phyloP scores from a whole-genome alignment of 2,113 vertebrate species.

The Desmodus rotundus region DNA sequence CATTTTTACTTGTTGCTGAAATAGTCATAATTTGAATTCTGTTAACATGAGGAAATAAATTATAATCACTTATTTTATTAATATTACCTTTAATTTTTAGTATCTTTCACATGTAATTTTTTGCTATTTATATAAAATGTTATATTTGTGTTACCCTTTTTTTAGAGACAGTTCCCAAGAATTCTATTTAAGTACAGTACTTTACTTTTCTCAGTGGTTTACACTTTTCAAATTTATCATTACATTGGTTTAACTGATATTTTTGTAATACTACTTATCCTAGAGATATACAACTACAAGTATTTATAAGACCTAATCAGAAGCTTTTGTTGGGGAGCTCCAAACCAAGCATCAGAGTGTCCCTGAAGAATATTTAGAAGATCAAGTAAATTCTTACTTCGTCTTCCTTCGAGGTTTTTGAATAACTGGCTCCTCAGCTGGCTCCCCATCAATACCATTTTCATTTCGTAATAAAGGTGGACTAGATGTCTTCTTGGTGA shows the following conservation, averaged over 20 bases:
- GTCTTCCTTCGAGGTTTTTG: conserved; percentile 86
- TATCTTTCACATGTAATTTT: not conserved
- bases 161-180: not conserved
- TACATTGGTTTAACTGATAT: not conserved
- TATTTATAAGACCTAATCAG: not conserved
- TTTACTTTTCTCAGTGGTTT: not conserved
- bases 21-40: not conserved
- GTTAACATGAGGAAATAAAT: conserved; percentile 21
- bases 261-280: not conserved
- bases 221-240: conserved; percentile 15
- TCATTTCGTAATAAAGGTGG: conserved; percentile 85
- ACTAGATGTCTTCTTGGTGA: conserved; percentile 69
- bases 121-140: conserved; percentile 8
- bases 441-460: conserved; percentile 81
- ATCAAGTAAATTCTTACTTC: conserved; percentile 83
- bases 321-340: not conserved
- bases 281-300: not conserved
- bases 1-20: conserved; percentile 16
- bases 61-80: not conserved
- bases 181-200: not conserved
- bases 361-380: not conserved
- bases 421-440: conserved; percentile 83
- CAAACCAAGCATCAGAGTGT: not conserved
- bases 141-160: not conserved
- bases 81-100: not conserved